These are phyloP conservation scores for Larimichthys polyactis DNA, from an alignment of 2,113 vertebrate genomes.

Conservation along the genomic window DNA sequence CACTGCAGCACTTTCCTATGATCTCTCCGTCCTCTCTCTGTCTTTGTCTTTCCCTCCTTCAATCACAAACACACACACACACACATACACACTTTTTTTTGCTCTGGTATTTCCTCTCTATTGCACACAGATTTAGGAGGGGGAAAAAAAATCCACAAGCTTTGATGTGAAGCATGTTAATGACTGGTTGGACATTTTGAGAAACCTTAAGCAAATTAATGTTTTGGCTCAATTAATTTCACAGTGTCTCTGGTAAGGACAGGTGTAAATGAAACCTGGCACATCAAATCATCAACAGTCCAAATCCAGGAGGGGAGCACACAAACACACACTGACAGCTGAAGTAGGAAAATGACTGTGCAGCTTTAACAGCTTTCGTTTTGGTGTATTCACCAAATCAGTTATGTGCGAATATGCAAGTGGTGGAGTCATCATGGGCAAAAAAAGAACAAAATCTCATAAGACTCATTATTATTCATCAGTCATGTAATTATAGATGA, in stretches of 20 bases:
- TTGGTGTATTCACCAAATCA: conserved; percentile 22
- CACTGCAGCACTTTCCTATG: conserved; percentile 21
- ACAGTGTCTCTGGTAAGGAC: conserved; percentile 63
- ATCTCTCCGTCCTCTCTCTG: not conserved
- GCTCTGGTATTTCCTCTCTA: conserved; percentile 25
- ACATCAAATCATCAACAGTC: conserved; percentile 63
- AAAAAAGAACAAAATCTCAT: not conserved
- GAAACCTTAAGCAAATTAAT: conserved; percentile 57
- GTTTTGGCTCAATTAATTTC: conserved; percentile 71
- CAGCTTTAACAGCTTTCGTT: conserved; percentile 19
- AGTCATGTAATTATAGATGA: not conserved
- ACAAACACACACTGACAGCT: conserved; percentile 5
- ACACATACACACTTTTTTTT: conserved; percentile 6
- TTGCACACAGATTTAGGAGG: conserved; percentile 16
- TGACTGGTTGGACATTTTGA: conserved; percentile 51
- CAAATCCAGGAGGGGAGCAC: conserved; percentile 26
- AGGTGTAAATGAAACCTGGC: conserved; percentile 76
- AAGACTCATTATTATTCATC: not conserved
- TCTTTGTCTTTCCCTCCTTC: conserved; percentile 20
- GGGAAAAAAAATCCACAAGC: not conserved
- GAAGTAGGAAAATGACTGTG: conserved; percentile 51
- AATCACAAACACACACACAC: conserved; percentile 9
- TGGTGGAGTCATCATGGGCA: conserved; percentile 10
- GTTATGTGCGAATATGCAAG: conserved; percentile 16
- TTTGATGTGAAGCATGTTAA: conserved; percentile 53